Base-by-base conservation (phyloP, 2,113 vertebrate species). In the Cranoglanis bouderius region DNA sequence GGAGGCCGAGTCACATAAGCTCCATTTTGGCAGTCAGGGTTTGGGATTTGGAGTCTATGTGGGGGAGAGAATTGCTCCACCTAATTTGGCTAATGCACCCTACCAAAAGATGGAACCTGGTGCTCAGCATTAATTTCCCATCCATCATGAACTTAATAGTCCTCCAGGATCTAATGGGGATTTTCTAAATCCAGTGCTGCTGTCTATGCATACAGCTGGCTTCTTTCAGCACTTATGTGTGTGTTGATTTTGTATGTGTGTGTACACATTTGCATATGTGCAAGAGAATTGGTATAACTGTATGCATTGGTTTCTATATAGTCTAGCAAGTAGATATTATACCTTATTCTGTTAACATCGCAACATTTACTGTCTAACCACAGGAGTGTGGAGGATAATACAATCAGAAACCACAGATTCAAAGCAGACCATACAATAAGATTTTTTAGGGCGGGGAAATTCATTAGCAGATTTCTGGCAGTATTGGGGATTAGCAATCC, bases 41-140 rank as follows among this genome's bases (percentile, higher is more conserved):
- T 77, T 61, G 65, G 61, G 70, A 87, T 51, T 26, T 53, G 1
- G 18, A 90, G 90, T 77, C 88, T 70, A 92, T 57, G 81, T 59
- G 55, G 90, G 92, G 83, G 90, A 2, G 75, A 93, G 70, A 95
- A 96, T 96, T 94, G 94, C 92, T 95, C 94, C 95, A 93, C 92
- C 94, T 96, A 95, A 98, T 98, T 96, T 97, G 94, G 95, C 93
- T 97, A 97, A 97, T 96, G 95, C 94, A 94, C 75, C 5, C 92
- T 92, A 96, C 97, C 96, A 97, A 97, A 94, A 94, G 93, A 94
- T 94, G 94, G 90, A 87, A 7, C 88, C 89, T 93, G 93, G 94
- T 86, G 88, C 91, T 46, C 53, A 90, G 91, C 92, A 94, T 96
- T 95, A 96, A 97, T 90, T 93, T 19, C 85, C 88, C 95, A 97